These are phyloP conservation scores for Beris chalybata DNA, from an alignment of 2,888 invertebrate genomes.

Conservation along the genomic window DNA sequence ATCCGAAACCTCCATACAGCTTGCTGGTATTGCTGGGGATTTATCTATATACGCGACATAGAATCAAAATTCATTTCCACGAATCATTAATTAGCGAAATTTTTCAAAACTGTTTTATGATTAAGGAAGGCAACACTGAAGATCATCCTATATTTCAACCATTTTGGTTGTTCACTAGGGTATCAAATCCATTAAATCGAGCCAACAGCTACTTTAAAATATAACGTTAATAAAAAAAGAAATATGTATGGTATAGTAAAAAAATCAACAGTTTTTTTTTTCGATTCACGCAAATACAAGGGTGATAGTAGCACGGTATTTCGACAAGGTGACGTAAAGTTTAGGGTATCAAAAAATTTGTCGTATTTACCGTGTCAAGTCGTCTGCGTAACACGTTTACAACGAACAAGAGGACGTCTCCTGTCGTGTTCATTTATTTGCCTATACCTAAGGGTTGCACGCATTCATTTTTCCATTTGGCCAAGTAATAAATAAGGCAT, in stretches of 20 bases:
- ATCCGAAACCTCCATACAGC: too few relatives aligned
- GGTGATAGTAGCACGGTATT: conserved; percentile 2
- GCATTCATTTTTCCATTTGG: conserved; percentile 33
- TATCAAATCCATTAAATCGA: too few relatives aligned
- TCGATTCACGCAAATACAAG: background rate
- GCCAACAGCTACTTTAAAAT: too few relatives aligned
- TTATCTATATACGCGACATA: too few relatives aligned
- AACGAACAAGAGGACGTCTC: conserved; percentile 20
- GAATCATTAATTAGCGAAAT: too few relatives aligned
- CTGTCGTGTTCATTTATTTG: conserved; percentile 32
- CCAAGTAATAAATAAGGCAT: conserved; percentile 36
- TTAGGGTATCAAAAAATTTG: conserved; percentile 26
- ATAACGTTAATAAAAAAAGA: too few relatives aligned
- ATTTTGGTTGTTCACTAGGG: too few relatives aligned
- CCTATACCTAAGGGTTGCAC: conserved; percentile 9
- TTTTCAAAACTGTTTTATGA: too few relatives aligned
- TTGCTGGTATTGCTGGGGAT: too few relatives aligned
- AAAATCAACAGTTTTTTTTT: conserved; percentile 24
- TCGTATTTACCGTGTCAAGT: conserved; percentile 35
- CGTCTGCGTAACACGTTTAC: conserved; percentile 36
- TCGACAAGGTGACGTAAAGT: conserved; percentile 17
- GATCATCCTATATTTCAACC: too few relatives aligned
- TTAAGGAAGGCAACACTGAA: too few relatives aligned
- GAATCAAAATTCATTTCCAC: too few relatives aligned
- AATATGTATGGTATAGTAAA: background rate